Evolutionary conservation across 2,797 vertebrate species (phyloP), one percentile per base, ranked within the genome.

Genomic region (Semotilus atromaculatus): DNA sequence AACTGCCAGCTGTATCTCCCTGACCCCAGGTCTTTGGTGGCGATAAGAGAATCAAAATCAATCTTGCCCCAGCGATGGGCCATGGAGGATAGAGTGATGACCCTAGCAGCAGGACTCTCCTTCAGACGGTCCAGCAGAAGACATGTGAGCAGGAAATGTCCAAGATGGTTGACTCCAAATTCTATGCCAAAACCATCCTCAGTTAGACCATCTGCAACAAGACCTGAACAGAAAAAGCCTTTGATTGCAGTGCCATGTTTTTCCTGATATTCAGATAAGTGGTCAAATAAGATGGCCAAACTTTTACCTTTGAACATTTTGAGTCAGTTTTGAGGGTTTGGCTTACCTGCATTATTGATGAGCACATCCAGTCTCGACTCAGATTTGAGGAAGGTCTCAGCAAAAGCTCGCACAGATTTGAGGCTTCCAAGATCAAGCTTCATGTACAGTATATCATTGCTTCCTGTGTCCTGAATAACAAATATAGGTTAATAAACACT

Each of bases 311-410:
- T 45, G 13, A 45, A 45, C 43, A 14, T 45, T 4, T 45, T 45
- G 43, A 0, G 19, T 95, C 78, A 9, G 88, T 9, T 1, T 91
- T 85, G n/a, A 40, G 18, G n/a, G 18, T 29, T 34, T 7, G 8
- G 0, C 90, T 93, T 90, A 97, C 97, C 97, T 0, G 97, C 97
- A 0, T 98, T 98, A 92, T 98, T 97, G 92, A 97, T 95, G 80
- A 97, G 96, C 81, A 98, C 88, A 88, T 97, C 96, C 86, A 97
- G 93, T n/a, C 94, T 93, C 10, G 96, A 93, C 82, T 97, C 96
- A 0, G 93, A 93, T 70, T 74, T 92, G 74, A 97, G 94, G 91
- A 97, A 96, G 60, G 86, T 45, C 26, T 93, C 92, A 2, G 93
- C 94, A 16, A 98, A 97, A 70, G 92, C 92, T 80, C 90, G 93